These are phyloP conservation scores for Drosophila nikananu DNA, from an alignment of 1,140 invertebrate species.

Conservation along the genomic window DNA sequence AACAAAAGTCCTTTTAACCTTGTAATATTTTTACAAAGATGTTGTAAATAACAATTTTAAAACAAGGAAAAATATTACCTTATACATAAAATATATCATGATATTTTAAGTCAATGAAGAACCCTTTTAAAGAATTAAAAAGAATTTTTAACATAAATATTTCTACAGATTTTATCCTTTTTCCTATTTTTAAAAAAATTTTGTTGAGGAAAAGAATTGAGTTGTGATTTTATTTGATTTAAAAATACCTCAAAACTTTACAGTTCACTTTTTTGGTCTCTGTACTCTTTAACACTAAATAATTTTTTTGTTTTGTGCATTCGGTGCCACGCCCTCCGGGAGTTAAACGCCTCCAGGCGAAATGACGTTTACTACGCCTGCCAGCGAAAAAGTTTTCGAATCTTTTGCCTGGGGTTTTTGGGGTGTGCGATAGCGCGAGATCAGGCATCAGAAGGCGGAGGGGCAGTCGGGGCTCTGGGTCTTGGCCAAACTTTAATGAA, in stretches of 20 bases:
- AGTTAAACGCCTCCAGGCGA: constrained; percentile 46
- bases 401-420: constrained; percentile 56
- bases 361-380: constrained; percentile 80
- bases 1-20: too few relatives aligned
- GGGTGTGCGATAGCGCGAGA: constrained; percentile 12
- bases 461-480: constrained; percentile 17
- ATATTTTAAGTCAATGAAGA: not conserved
- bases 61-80: not conserved
- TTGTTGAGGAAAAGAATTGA: not conserved
- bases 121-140: not conserved
- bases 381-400: constrained; percentile 76
- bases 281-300: constrained; percentile 8
- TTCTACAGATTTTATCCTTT: not conserved
- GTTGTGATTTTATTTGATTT: not conserved
- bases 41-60: too few relatives aligned
- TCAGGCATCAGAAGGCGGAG: not conserved
- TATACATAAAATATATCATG: too few relatives aligned
- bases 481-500: constrained; percentile 79
- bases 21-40: too few relatives aligned
- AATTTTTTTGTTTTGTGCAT: constrained; percentile 45
- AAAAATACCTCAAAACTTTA: not conserved
- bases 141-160: not conserved
- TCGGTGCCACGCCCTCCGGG: constrained; percentile 56
- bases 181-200: not conserved
- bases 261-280: not conserved